Evolutionary conservation across 2,888 invertebrate species (phyloP).

Genomic region (Quadriops clusia): DNA sequence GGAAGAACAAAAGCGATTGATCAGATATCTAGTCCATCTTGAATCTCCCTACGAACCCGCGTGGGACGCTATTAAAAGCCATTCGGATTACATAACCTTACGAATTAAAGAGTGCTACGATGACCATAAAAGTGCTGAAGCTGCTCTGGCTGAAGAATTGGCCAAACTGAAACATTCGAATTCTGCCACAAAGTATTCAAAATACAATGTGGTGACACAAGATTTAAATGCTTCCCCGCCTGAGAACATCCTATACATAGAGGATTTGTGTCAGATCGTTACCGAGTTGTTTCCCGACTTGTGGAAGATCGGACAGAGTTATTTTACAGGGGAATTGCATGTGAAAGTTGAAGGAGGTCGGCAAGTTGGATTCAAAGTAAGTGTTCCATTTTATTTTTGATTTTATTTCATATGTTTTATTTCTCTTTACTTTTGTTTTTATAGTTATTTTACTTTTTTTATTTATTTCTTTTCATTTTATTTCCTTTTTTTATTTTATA

Average conservation of each 20-base stretch:
- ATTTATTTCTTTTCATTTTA: too few species aligned
- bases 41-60: constrained; percentile 82
- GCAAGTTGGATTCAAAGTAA: constrained; percentile 65
- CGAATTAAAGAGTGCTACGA: constrained; percentile 54
- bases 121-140: constrained; percentile 44
- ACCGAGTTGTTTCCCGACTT: constrained; percentile 75
- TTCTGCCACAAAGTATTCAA: constrained; percentile 28
- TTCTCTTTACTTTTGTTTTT: constrained; percentile 6
- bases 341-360: constrained; percentile 61
- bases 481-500: too few species aligned
- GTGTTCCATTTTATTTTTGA: too few species aligned
- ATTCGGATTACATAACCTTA: constrained; percentile 65
- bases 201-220: constrained; percentile 23
- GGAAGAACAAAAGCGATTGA: constrained; percentile 90
- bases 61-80: constrained; percentile 85
- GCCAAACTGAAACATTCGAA: constrained; percentile 25
- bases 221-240: constrained; percentile 42
- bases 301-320: constrained; percentile 91
- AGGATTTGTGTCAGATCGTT: constrained; percentile 65
- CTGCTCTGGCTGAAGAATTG: constrained; percentile 19
- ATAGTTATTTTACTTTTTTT: too few species aligned
- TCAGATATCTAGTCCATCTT: constrained; percentile 68
- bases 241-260: constrained; percentile 64
- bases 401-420: constrained; percentile 17
- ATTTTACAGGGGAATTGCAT: constrained; percentile 80